A percentile compares a stretch with the other conserved stretches of the same genome.
Evolutionary conservation across 2,888 invertebrate genomes (phyloP).

Genomic region (Anodontia alba): DNA sequence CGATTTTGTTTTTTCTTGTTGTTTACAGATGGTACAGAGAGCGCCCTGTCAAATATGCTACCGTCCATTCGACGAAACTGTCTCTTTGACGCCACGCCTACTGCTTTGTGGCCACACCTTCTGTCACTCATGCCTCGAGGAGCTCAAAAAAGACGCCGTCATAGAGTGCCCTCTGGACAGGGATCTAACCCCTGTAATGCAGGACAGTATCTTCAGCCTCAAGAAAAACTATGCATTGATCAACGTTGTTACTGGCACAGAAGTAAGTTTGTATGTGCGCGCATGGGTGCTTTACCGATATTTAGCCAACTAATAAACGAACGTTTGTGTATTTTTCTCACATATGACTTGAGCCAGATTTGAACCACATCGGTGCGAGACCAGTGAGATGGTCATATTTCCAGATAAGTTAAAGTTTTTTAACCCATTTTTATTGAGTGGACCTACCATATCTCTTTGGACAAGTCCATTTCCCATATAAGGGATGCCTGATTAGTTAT

Average conservation of each 20-base stretch:
- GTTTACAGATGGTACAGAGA: neutral
- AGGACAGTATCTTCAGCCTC: neutral
- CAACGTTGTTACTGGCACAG: neutral
- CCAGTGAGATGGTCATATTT: no score
- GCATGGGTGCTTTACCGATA: no score
- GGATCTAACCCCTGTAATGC: neutral
- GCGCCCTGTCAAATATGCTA: neutral
- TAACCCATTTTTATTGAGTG: no score
- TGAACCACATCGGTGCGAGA: no score
- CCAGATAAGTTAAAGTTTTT: no score
- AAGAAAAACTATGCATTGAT: slow-evolving; percentile 8
- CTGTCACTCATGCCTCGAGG: neutral
- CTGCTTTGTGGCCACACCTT: neutral
- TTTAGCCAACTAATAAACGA: no score
- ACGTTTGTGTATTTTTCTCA: no score
- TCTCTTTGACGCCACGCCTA: neutral
- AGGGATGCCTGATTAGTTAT: no score
- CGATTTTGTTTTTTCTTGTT: no score
- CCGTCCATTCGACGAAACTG: neutral
- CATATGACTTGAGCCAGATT: no score
- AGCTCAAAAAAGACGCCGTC: neutral
- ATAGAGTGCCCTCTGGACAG: neutral
- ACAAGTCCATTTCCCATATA: no score
- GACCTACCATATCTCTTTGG: no score
- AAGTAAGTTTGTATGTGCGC: neutral